Base-by-base conservation (phyloP, 2,888 invertebrate species). In the Clepsis dumicolana region DNA sequence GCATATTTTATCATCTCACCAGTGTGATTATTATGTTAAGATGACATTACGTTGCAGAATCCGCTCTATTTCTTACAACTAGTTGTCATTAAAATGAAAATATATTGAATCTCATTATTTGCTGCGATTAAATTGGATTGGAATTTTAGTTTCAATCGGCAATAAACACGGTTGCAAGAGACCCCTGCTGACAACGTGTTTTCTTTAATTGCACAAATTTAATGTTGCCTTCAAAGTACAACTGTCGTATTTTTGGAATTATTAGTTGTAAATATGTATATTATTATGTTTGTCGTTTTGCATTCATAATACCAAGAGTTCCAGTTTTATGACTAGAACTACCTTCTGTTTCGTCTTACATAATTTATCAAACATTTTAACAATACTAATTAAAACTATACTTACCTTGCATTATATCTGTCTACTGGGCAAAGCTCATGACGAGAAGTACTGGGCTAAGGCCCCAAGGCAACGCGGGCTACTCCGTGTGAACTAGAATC, bases 1-100 rank as follows among this genome's bases (percentile, higher is more conserved):
- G 32, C 4, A 41, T 52, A 54, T 41, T 41, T 60, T 61, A 21
- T 24, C 65, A 29, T 41, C n/a, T n/a, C 29, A 12, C 41, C 29
- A 24, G 24, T 29, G 63, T 16, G 27, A 38, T 63, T 25, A 63
- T 63, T 63, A 62, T 62, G 52, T 41, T 25, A 63, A 63, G 53
- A 53, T 41, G 63, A 53, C 53, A 27, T 14, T 38, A n/a, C 10
- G 12, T 29, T 63, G 24, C 14, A 18, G 27, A 38, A 52, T 21
- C 27, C 27, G 53, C 53, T 53, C 53, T 52, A 38, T 53, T 62
- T 35, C 32, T 52, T 14, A 25, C 61, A 62, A 62, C 27, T 32
- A 35, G 35, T 32, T 50, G 27, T 21, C 29, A 44, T 54, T 56
- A 56, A 64, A 16, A 48, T 32, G 54, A 32, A 56, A 56, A 56